A percentile compares a stretch with the other conserved stretches of the same genome.
Conservation (phyloP, 1,140 invertebrate species). For the Drosophila grimshawi region DNA sequence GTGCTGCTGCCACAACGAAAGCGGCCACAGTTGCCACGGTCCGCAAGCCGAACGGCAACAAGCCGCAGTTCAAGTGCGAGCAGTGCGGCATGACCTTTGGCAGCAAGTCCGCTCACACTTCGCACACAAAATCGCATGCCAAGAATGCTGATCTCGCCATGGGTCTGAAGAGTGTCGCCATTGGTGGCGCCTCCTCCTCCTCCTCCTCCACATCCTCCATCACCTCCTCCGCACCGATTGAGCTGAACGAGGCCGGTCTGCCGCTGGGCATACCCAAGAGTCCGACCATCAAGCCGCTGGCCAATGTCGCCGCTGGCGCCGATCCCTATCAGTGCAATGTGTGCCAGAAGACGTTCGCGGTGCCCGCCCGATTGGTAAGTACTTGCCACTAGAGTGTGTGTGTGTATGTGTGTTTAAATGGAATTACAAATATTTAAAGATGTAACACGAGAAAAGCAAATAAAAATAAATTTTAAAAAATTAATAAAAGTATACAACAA, state of each 20-base stretch:
- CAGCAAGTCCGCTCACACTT: conserved; percentile 87
- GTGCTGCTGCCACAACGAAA: conserved; percentile 23
- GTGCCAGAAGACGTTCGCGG: conserved; percentile 96
- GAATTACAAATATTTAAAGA: no score
- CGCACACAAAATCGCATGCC: conserved; percentile 86
- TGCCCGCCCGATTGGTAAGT: conserved; percentile 93
- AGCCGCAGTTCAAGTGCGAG: conserved; percentile 85
- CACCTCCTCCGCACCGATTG: conserved; percentile 45
- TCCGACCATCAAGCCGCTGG: conserved; percentile 76
- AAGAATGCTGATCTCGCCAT: conserved; percentile 64
- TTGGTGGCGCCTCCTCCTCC: not conserved
- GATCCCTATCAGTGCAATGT: conserved; percentile 95
- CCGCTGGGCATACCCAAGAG: conserved; percentile 79
- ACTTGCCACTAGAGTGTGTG: no score
- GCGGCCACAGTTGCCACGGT: not conserved
- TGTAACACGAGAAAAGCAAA: no score
- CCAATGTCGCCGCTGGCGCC: conserved; percentile 83
- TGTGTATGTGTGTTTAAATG: no score
- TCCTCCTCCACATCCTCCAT: not conserved
- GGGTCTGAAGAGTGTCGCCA: conserved; percentile 6
- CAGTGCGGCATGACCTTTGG: conserved; percentile 87
- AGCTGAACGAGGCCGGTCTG: conserved; percentile 68
- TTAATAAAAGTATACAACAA: no score
- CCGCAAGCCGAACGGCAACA: conserved; percentile 62
- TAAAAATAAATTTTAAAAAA: no score